Percentiles rank a stretch among this genome's conserved stretches.
These are phyloP conservation scores for Brachyhypopomus occidentalis DNA, from an alignment of 2,113 vertebrate genomes.

Conservation along the genomic window DNA sequence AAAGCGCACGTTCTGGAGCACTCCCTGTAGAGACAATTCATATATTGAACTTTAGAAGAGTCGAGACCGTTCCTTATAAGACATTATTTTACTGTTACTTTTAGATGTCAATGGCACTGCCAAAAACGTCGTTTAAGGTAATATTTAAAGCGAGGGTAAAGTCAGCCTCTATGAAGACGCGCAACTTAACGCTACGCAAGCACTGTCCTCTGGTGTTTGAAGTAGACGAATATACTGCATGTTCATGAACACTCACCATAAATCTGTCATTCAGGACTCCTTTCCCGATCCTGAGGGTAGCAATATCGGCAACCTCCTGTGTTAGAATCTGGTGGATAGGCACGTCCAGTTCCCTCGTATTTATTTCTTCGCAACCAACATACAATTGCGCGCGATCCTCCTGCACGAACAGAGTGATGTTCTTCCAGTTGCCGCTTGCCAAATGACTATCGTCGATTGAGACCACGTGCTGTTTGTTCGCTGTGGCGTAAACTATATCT, in stretches of 20 bases:
- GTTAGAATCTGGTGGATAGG: constrained; percentile 88
- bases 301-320: constrained; percentile 79
- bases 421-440: constrained; percentile 91
- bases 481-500: constrained; percentile 84
- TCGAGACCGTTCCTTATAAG: neutral
- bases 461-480: constrained; percentile 82
- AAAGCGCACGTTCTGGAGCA: constrained; percentile 95
- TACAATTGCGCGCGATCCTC: constrained; percentile 91
- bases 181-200: too few species aligned
- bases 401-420: constrained; percentile 93
- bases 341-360: constrained; percentile 84
- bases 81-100: neutral
- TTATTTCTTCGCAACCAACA: constrained; percentile 92
- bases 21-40: constrained; percentile 78
- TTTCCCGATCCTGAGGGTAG: constrained; percentile 86
- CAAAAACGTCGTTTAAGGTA: neutral
- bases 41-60: constrained; percentile 1
- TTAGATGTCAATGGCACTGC: neutral
- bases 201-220: too few species aligned
- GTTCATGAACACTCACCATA: constrained; percentile 75
- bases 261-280: constrained; percentile 88
- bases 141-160: too few species aligned
- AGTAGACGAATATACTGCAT: too few species aligned
- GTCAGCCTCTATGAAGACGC: too few species aligned
- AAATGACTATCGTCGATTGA: constrained; percentile 88